Evolutionary conservation across 2,888 invertebrate genomes (phyloP), one percentile per base, ranked within the genome.

Genomic region (Drosophila mettleri): DNA sequence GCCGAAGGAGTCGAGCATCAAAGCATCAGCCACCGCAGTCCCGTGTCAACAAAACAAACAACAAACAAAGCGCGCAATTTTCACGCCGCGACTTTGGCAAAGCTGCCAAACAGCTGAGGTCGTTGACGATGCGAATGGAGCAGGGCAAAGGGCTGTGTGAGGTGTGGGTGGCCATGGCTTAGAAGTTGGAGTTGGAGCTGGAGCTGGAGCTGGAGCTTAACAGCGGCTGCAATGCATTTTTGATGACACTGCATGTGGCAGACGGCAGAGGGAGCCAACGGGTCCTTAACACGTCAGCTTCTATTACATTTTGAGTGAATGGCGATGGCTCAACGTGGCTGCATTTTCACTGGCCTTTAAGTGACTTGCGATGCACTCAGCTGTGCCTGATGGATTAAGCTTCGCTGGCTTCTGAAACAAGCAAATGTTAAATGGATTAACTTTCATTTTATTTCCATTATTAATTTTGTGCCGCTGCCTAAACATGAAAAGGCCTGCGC

Each of bases 61-160:
- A 64, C 85, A 74, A 87, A 85, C 88, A 81, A 85, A 81, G 79
- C 71, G 58, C 53, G 67, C 81, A 72, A 87, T 82, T 82, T 85
- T 87, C 79, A 81, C 75, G 61, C 75, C 78, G 80, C 85, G 80
- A 73, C 49, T 49, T 14, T 71, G 34, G 36, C 36, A 58, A 66
- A 54, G 58, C 78, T 52, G 63, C 65, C 78, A 74, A 78, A 71
- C 86, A 78, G 83, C 80, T 80, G 87, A 66, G 82, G 67, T 85
- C 81, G 60, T 67, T 68, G 55, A 29, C 78, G 38, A 62, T 57
- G 55, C 41, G 45, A 66, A 54, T 41, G 39, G 20, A 14, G 31
- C 57, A 16, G 51, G 20, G 4, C 16, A n/a, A 45, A 22, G 34
- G 29, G 31, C 16, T 12, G n/a, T 20, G 34, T 27, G 31, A 24